Evolutionary conservation across 2,888 invertebrate genomes (phyloP), one percentile per base, ranked within the genome.

Genomic region (Archips crataeganus): DNA sequence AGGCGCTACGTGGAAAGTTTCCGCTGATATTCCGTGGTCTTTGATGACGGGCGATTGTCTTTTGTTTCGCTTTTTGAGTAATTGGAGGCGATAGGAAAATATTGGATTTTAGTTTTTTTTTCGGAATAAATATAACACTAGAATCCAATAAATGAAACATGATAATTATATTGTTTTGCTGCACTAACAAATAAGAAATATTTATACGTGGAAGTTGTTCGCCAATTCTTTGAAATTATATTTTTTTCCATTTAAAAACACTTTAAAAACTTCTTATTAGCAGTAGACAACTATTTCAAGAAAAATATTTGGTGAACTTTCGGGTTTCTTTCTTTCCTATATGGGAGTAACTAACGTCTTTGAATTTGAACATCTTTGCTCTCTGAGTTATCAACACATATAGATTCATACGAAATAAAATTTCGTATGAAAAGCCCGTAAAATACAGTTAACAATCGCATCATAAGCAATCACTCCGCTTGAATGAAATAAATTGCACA

Each of bases 401-500:
- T 57, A 45, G 15, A 47, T 59, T 32, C 32, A 32, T 32, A 10
- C 36, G 15, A 60, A 49, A 73, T 47, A 73, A 68, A 64, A 49
- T 68, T 49, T n/a, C 49, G 59, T 49, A 64, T 68, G 74, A 62
- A 74, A 75, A 74, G 74, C 74, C 70, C 78, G 78, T 78, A 81
- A 57, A 87, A 87, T 85, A 83, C 85, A 86, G 87, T 89, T 85
- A 89, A 91, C 91, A 90, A 90, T 90, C 86, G 88, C 89, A 90
- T 92, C 90, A 90, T 90, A 89, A 87, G 89, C 90, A 91, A 91
- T 92, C 88, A 89, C 83, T 85, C 80, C 82, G 85, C 85, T 80
- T 90, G 88, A 90, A 90, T 90, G 87, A 89, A 91, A 88, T 86
- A 89, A 91, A 93, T 91, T 91, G 89, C 87, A 85, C 86, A 88